These are phyloP conservation scores for Drosophila pachea DNA, from an alignment of 1,140 invertebrate species.

Conservation along the genomic window DNA sequence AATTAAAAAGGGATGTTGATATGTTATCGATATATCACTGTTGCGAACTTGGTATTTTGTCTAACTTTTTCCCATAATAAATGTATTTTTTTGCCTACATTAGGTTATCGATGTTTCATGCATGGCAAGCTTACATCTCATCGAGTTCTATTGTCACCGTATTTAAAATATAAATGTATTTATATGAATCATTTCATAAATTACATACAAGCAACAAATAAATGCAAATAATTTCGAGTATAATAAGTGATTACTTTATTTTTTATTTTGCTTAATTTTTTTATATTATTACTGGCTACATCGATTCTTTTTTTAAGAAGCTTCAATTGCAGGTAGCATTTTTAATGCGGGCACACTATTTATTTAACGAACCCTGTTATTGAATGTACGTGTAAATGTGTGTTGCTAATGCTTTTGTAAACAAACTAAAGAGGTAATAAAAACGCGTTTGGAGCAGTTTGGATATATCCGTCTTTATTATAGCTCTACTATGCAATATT, in stretches of 20 bases:
- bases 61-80: neutral
- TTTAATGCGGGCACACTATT: conserved; percentile 16
- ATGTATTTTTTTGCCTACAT: neutral
- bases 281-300: neutral
- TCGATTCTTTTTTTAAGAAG: neutral
- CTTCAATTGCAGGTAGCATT: neutral
- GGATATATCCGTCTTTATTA: conserved; percentile 25
- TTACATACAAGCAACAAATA: neutral
- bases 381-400: neutral
- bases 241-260: neutral
- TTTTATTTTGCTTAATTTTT: no score
- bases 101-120: neutral
- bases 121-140: neutral
- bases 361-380: neutral
- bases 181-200: neutral
- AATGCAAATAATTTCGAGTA: neutral
- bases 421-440: conserved; percentile 16
- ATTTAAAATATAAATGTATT: neutral
- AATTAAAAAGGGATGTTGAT: conserved; percentile 28
- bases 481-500: neutral
- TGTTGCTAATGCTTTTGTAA: conserved; percentile 25
- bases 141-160: neutral
- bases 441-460: conserved; percentile 26
- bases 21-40: conserved; percentile 28
- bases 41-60: neutral